Base-by-base conservation (phyloP, 2,113 vertebrate genomes). In the Mohoua ochrocephala region DNA sequence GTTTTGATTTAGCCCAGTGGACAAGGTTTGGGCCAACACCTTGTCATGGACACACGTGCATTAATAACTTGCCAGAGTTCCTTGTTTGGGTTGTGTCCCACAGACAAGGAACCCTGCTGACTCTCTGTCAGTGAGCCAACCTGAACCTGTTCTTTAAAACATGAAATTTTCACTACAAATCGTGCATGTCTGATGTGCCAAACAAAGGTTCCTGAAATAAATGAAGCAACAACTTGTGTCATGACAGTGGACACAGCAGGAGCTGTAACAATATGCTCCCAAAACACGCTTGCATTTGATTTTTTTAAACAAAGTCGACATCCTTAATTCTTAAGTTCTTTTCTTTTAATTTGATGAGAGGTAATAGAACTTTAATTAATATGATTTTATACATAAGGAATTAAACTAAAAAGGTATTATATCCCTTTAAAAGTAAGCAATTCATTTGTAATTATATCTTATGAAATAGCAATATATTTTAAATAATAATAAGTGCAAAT, bases 11-110 rank as follows among this genome's bases (percentile, higher is more conserved):
- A 30, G 12, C 5, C 17, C 30, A 27, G 39, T 5, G 17, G 21
- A n/a, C 22, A 8, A 59, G 15, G 53, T 22, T 18, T 50, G 33
- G 11, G 50, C 17, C 19, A 15, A 6, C 2, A 1, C 31, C 7
- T 49, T 8, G 17, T 12, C 39, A 30, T 0, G 16, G 35, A 17
- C 18, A 79, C 11, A 50, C 0, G 2, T 1, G 9, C 20, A 76
- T 11, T 12, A 71, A 22, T 9, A 61, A 28, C 7, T 15, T 19
- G 22, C 21, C 41, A 52, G 53, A 63, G 22, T 19, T 37, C 12
- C 3, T 14, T 23, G 9, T 31, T 35, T 30, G 42, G 33, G 30
- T 17, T 2, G 0, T 13, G 24, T 27, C 23, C 31, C 21, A 8
- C 37, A 18, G 53, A 35, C 54, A 54, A 45, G 30, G 54, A 71